Evolutionary conservation across 2,797 vertebrate species (phyloP).

Genomic region (Eremophila alpestris): DNA sequence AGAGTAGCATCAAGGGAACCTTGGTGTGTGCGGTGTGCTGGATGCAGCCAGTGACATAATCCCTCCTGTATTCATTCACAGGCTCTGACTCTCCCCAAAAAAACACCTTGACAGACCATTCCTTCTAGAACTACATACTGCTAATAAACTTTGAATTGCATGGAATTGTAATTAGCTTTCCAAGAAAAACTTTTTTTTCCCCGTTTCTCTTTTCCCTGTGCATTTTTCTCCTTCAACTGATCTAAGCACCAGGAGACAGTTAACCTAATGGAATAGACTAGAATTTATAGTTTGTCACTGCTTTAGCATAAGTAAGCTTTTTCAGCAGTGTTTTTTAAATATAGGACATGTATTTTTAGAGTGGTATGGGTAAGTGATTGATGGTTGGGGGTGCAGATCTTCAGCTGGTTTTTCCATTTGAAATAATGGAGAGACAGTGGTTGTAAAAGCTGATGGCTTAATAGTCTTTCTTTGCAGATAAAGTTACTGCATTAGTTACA

Average conservation of each 20-base stretch:
- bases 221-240: not conserved
- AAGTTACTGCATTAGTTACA: not conserved
- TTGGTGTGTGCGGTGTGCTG: accelerated
- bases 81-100: not conserved
- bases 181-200: not conserved
- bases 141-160: not conserved
- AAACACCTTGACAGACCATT: not conserved
- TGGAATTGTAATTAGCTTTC: not conserved
- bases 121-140: not conserved
- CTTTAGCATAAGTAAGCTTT: not conserved
- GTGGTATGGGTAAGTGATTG: not conserved
- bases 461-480: not conserved
- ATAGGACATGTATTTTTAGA: not conserved
- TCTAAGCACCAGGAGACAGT: not conserved
- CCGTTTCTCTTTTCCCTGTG: not conserved
- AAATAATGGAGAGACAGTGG: not conserved
- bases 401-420: not conserved
- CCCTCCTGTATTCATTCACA: accelerated
- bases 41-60: not conserved
- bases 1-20: not conserved
- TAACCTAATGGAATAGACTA: not conserved
- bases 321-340: not conserved
- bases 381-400: not conserved
- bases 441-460: not conserved
- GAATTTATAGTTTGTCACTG: not conserved